Evolutionary conservation across 1,140 invertebrate species (phyloP).

Genomic region (Panulirus ornatus): DNA sequence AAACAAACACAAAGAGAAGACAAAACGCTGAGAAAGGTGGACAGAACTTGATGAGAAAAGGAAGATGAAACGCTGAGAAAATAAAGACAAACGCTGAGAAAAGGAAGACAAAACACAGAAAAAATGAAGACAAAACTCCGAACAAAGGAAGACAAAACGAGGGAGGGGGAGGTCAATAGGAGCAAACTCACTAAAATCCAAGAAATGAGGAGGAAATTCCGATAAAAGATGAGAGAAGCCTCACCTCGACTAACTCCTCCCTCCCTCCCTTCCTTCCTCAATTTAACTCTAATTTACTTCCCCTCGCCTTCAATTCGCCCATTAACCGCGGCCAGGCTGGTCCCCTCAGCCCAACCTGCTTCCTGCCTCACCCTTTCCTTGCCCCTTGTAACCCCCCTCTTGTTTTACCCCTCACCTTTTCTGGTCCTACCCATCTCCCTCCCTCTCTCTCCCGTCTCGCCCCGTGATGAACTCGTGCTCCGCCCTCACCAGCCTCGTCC

Average conservation of each 20-base stretch:
- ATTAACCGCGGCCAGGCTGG: conserved; percentile 29
- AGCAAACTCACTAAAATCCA: no score
- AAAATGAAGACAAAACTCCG: neutral
- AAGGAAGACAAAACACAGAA: neutral
- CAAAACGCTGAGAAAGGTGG: neutral
- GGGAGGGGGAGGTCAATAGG: neutral
- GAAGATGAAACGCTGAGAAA: neutral
- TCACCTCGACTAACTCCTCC: conserved; percentile 42
- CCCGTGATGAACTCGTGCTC: no score
- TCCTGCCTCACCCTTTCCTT: neutral
- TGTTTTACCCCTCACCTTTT: neutral
- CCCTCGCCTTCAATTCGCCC: conserved; percentile 56
- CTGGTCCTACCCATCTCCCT: neutral
- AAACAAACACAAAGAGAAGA: neutral
- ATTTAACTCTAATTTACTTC: conserved; percentile 64
- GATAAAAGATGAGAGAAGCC: neutral
- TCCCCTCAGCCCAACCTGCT: neutral
- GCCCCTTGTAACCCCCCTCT: neutral
- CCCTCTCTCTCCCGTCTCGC: neutral
- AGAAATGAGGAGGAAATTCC: neutral
- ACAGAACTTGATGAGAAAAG: neutral
- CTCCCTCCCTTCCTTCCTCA: conserved; percentile 56
- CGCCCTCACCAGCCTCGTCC: no score
- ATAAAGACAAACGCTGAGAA: neutral
- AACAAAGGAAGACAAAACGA: neutral